Evolutionary conservation across 2,888 invertebrate genomes (phyloP).

Genomic region (Xylocampa areola): DNA sequence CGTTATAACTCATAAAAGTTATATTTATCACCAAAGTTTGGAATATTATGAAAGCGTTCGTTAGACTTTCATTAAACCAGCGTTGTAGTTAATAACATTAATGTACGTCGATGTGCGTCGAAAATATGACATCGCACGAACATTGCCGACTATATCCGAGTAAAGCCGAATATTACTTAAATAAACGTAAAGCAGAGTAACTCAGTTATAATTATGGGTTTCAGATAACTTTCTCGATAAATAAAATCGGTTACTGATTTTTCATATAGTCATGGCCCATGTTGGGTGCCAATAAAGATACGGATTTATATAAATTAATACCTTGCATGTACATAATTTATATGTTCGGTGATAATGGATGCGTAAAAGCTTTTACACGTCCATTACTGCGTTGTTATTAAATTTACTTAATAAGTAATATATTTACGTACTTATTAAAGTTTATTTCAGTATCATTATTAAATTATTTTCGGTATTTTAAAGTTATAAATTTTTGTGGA

Average conservation of each 20-base stretch:
- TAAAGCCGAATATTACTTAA: neutral
- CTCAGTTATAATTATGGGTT: neutral
- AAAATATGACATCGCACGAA: conserved; percentile 26
- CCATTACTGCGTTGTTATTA: conserved; percentile 10
- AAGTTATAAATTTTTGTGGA: no score
- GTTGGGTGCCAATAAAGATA: conserved; percentile 32
- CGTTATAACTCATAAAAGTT: conserved; percentile 42
- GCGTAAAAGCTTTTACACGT: conserved; percentile 23
- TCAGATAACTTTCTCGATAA: no score
- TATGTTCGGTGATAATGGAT: conserved; percentile 12
- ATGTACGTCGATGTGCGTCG: conserved; percentile 16
- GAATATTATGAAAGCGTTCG: conserved; percentile 41
- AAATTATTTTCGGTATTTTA: no score
- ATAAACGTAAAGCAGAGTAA: conserved; percentile 2
- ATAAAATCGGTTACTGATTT: no score
- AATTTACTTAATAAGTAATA: conserved; percentile 8
- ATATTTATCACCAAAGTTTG: conserved; percentile 40
- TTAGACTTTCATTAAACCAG: conserved; percentile 44
- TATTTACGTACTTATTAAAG: neutral
- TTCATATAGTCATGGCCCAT: conserved; percentile 11
- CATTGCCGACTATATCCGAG: conserved; percentile 8
- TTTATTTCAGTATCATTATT: conserved; percentile 2
- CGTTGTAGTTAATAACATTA: conserved; percentile 38
- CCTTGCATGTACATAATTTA: conserved; percentile 19
- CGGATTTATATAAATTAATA: conserved; percentile 10